Percentiles rank a stretch among this genome's conserved stretches.
Evolutionary conservation across 1,140 invertebrate genomes (phyloP).

Genomic region (Lasioglossum baleicum): DNA sequence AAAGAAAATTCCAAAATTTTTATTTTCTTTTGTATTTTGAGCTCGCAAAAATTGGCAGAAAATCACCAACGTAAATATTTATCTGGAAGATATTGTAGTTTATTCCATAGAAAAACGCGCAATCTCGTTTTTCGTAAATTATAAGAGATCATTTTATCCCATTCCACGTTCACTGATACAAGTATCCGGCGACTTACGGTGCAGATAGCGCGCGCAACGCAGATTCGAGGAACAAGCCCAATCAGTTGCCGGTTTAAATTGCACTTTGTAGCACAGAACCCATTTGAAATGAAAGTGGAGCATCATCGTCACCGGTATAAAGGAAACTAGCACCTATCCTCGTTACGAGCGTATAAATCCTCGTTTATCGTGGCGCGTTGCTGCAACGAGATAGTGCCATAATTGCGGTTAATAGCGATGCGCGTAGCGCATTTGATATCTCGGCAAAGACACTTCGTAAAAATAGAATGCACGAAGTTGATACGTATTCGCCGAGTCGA

Average conservation of each 20-base stretch:
- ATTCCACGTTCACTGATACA: too few species aligned
- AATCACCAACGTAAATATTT: too few species aligned
- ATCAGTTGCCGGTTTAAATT: conserved; percentile 5
- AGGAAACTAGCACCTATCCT: conserved; percentile 9
- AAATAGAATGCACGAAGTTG: neutral
- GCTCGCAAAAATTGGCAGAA: too few species aligned
- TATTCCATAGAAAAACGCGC: too few species aligned
- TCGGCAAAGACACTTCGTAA: neutral
- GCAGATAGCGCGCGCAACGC: too few species aligned
- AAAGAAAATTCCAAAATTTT: too few species aligned
- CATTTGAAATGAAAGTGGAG: conserved; percentile 24
- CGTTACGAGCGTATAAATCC: conserved; percentile 24
- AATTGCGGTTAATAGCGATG: conserved; percentile 32
- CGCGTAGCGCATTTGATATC: neutral
- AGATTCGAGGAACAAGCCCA: neutral
- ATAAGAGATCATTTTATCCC: too few species aligned
- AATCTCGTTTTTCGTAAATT: too few species aligned
- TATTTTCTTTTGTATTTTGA: too few species aligned
- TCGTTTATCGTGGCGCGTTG: neutral
- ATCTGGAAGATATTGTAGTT: too few species aligned
- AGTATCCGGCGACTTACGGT: too few species aligned
- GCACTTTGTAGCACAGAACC: neutral
- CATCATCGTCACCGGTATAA: neutral
- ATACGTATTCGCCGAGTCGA: neutral
- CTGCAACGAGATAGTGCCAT: neutral